A percentile compares a stretch with the other conserved stretches of the same genome.
phyloP scores from a whole-genome alignment of 2,113 vertebrate genomes.

The Pterophyllum scalare region DNA sequence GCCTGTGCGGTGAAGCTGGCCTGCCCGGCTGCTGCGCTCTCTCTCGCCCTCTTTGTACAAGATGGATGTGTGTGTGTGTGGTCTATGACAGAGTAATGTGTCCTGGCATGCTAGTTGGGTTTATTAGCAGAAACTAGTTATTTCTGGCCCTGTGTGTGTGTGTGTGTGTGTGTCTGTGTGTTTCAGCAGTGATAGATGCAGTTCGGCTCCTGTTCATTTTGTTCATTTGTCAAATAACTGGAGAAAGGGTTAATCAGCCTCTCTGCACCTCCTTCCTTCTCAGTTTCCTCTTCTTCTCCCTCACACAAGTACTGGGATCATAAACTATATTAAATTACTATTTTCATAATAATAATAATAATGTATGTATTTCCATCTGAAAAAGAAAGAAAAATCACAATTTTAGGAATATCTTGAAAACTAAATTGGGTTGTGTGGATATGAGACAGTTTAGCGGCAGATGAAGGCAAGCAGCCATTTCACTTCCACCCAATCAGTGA shows the following conservation, averaged over 20 bases:
- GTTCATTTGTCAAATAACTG: conserved; percentile 81
- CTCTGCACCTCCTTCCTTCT: neutral
- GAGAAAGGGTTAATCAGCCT: conserved; percentile 82
- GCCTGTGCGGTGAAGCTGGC: conserved; percentile 39
- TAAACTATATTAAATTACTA: neutral
- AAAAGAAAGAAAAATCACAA: neutral
- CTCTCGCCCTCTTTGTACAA: conserved; percentile 42
- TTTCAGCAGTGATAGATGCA: conserved; percentile 72
- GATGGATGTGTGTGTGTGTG: conserved; percentile 78
- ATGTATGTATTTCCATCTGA: neutral
- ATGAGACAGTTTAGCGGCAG: neutral
- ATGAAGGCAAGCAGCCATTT: neutral
- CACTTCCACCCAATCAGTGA: neutral
- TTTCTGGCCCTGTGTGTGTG: conserved; percentile 68
- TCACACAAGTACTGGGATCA: neutral
- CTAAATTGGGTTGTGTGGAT: neutral
- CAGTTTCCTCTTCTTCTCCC: neutral
- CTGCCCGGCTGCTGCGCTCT: neutral
- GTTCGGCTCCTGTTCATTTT: conserved; percentile 64
- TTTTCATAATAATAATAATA: neutral
- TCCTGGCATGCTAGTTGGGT: conserved; percentile 80
- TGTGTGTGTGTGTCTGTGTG: conserved; percentile 48
- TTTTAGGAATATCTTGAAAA: neutral
- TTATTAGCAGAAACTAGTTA: conserved; percentile 85
- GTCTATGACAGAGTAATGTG: conserved; percentile 79